Conservation (phyloP, 92 coral and sea anemone genomes). For the Porites cylindrica region DNA sequence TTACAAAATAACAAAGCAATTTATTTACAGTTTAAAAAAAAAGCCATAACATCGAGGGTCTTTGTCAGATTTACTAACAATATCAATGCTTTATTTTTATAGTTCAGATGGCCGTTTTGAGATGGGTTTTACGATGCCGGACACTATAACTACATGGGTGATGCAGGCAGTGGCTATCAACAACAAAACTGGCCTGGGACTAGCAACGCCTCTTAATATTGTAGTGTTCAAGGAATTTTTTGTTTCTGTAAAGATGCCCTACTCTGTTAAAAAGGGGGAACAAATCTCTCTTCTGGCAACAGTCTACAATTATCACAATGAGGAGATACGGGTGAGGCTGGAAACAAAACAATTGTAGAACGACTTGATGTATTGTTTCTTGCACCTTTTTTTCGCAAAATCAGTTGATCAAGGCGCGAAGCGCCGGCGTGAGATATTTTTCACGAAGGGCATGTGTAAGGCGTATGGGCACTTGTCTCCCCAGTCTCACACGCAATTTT, state of each 20-base stretch:
- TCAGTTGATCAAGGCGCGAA: too few relatives aligned
- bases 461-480: too few relatives aligned
- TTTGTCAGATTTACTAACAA: neutral
- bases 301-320: slow-evolving; percentile 72
- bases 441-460: too few relatives aligned
- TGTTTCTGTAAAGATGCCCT: slow-evolving; percentile 83
- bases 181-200: slow-evolving; percentile 93
- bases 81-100: neutral
- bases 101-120: slow-evolving; percentile 61
- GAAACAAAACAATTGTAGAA: too few relatives aligned
- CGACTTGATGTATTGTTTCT: too few relatives aligned
- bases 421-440: too few relatives aligned
- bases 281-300: slow-evolving; percentile 88
- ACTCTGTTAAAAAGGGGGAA: slow-evolving; percentile 94
- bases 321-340: slow-evolving; percentile 53
- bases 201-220: slow-evolving; percentile 79
- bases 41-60: neutral
- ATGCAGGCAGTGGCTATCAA: slow-evolving; percentile 96
- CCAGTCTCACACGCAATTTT: too few relatives aligned
- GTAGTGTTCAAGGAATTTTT: slow-evolving; percentile 62
- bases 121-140: slow-evolving; percentile 82
- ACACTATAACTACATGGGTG: slow-evolving; percentile 94
- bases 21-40: too few relatives aligned
- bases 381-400: too few relatives aligned
- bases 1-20: neutral